Evolutionary conservation across 2,113 vertebrate genomes (phyloP), one percentile per base, ranked within the genome.

Genomic region (Hippolais icterina): DNA sequence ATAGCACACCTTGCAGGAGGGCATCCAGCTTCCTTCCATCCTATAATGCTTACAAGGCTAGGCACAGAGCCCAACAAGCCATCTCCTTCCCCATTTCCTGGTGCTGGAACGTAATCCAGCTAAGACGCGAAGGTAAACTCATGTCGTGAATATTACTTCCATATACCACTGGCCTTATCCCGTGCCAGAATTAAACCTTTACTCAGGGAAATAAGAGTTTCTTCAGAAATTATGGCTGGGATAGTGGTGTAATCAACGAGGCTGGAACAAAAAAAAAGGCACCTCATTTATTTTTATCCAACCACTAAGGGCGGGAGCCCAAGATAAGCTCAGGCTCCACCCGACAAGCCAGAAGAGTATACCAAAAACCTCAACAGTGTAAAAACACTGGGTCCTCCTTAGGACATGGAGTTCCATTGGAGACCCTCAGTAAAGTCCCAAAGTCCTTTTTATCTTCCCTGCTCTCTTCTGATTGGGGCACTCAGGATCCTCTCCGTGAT

Each of bases 21-120:
- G 69, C 83, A 93, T 94, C 76, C 88, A 90, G 68, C 76, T 96
- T 92, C 72, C 77, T 75, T 92, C 90, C 79, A 71, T 63, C 52
- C 79, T 78, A 3, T 59, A 96, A 33, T 39, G 49, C 86, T 87
- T 90, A 84, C 2, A 8, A 49, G 31, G 53, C 65, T 56, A 89
- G 94, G 88, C 92, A 94, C 11, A 9, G 71, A 90, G 92, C 88
- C 93, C 87, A 95, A 4, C 29, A 75, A 96, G 57, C 76, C 79
- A 94, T 94, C 56, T 74, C 83, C 84, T 93, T 75, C 79, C 64
- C 37, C 47, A 75, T 83, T 75, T 86, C 79, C 57, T 25, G 29
- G 10, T 68, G 72, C 41, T 78, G 89, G 54, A 87, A 66, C 44
- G 83, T 61, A 24, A 65, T 50, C 59, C 83, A 93, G 64, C 47